Conservation (phyloP, 2,797 vertebrate species). For the Paratrypauchen microcephalus region DNA sequence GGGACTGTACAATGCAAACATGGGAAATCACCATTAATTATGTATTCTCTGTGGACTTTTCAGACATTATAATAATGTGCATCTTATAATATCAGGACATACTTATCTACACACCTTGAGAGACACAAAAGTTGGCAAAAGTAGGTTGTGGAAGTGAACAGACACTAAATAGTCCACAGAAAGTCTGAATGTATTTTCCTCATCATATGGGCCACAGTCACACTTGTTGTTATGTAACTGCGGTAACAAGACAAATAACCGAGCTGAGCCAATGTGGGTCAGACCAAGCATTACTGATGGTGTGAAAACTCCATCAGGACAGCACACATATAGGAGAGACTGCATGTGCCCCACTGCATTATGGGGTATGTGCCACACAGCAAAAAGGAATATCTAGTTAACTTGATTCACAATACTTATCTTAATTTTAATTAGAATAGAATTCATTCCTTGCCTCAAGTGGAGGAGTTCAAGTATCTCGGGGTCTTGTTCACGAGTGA, state of each 20-base stretch:
- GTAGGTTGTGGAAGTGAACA: conserved; percentile 10
- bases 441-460: neutral
- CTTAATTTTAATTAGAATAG: neutral
- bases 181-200: conserved; percentile 3
- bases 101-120: neutral
- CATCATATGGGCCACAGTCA: conserved; percentile 2
- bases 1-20: too few relatives aligned
- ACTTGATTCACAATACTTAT: neutral
- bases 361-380: neutral
- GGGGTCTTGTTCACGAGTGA: too few relatives aligned
- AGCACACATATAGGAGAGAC: conserved; percentile 32
- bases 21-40: neutral
- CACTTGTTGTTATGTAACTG: conserved; percentile 25
- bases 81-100: neutral
- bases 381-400: neutral
- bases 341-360: conserved; percentile 15
- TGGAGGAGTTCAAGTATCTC: too few relatives aligned
- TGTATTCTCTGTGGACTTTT: neutral
- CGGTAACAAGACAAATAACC: conserved; percentile 39
- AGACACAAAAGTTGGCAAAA: conserved; percentile 1
- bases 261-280: conserved; percentile 31
- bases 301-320: conserved; percentile 39
- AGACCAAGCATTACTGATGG: conserved; percentile 32
- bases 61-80: neutral
- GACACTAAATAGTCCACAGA: conserved; percentile 6